phyloP scores from a whole-genome alignment of 37 sponge, comb jelly and placozoan genomes.

The Cladorhizidae sp. region DNA sequence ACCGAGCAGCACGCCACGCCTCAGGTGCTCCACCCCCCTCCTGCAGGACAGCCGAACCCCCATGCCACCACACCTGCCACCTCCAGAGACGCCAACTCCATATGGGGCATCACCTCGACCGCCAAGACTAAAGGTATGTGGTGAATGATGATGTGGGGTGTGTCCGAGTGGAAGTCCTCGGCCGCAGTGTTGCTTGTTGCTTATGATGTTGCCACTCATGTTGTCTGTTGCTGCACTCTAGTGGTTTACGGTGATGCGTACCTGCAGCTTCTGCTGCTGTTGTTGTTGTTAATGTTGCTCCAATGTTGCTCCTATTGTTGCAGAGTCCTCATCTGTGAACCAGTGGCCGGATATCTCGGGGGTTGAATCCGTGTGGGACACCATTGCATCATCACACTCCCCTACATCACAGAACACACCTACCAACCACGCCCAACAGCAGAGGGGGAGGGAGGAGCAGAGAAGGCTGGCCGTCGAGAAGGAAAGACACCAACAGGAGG shows the following conservation, averaged over 20 bases:
- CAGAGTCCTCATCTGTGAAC: background rate
- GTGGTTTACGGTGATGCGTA: no score
- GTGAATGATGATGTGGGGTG: no score
- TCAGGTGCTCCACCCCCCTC: background rate
- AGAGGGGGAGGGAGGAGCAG: background rate
- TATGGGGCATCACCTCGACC: conserved; percentile 14
- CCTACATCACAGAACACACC: background rate
- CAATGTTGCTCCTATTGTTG: no score
- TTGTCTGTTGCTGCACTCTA: no score
- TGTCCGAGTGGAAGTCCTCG: no score
- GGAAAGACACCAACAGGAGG: conserved; percentile 6
- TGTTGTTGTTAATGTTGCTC: no score
- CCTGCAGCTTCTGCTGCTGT: no score
- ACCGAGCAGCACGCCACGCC: conserved; percentile 18
- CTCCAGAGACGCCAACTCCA: background rate
- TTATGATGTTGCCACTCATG: no score
- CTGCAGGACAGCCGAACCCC: background rate
- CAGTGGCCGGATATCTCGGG: conserved; percentile 58
- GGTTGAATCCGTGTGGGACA: conserved; percentile 14
- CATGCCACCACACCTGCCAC: background rate
- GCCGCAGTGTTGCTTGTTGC: no score
- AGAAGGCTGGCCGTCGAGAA: background rate
- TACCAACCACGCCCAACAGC: background rate
- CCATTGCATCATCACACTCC: background rate
- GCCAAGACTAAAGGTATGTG: background rate